A percentile compares a stretch with the other conserved stretches of the same genome.
These are phyloP conservation scores for Neoitamus cyanurus DNA, from an alignment of 2,888 invertebrate genomes.

Conservation along the genomic window DNA sequence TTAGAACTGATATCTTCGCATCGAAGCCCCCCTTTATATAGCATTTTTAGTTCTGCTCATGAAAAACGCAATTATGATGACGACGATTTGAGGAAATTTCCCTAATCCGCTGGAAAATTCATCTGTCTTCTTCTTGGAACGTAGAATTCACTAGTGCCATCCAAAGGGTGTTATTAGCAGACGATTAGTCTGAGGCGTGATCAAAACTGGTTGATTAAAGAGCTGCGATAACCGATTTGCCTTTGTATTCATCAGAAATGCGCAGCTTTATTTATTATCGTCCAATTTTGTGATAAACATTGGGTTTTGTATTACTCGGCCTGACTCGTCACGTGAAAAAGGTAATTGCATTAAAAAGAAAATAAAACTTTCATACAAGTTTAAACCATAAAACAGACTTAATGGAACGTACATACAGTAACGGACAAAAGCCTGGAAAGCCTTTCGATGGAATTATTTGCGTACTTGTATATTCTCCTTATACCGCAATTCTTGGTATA, in stretches of 20 bases:
- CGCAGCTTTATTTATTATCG: not conserved
- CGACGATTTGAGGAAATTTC: not conserved
- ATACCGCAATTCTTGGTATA: too few relatives aligned
- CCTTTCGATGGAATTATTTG: too few relatives aligned
- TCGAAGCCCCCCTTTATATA: not conserved
- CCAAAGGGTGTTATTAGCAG: not conserved
- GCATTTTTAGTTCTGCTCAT: not conserved
- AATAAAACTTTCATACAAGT: too few relatives aligned
- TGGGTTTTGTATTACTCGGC: not conserved
- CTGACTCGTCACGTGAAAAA: not conserved
- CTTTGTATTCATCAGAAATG: not conserved
- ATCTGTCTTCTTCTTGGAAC: not conserved
- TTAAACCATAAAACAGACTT: too few relatives aligned
- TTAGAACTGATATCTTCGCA: not conserved
- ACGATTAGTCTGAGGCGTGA: constrained; percentile 8
- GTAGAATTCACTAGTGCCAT: not conserved
- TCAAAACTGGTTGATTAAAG: not conserved
- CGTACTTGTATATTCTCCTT: too few relatives aligned
- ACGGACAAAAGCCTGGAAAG: too few relatives aligned
- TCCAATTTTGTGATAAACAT: not conserved
- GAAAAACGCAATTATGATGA: not conserved
- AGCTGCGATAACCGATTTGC: not conserved
- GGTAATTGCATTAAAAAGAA: not conserved
- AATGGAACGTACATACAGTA: too few relatives aligned
- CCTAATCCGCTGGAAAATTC: not conserved